phyloP scores from a whole-genome alignment of 2,888 invertebrate species.

The Nephrocerus scutellatus region DNA sequence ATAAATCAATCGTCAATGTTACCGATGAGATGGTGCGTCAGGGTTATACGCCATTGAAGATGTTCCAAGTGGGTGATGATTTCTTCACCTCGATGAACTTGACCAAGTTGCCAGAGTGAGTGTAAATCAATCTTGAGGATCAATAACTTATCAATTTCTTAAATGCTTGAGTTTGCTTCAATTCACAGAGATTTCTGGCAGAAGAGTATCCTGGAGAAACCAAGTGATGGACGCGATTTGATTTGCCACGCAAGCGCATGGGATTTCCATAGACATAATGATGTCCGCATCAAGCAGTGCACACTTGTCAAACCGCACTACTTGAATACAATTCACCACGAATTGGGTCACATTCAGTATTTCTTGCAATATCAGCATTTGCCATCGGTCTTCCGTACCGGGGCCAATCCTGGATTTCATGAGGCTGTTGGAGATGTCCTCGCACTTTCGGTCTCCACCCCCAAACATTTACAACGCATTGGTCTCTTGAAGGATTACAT shows the following conservation, averaged over 20 bases:
- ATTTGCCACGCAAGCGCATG: constrained; percentile 79
- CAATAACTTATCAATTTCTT: not conserved
- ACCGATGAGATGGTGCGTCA: constrained; percentile 64
- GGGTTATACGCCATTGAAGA: constrained; percentile 67
- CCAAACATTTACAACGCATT: constrained; percentile 61
- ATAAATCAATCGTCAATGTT: constrained; percentile 65
- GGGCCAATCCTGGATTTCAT: constrained; percentile 52
- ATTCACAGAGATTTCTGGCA: constrained; percentile 62
- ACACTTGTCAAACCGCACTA: constrained; percentile 50
- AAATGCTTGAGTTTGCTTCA: too few species aligned
- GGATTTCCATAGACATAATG: constrained; percentile 71
- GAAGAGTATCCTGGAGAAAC: constrained; percentile 70
- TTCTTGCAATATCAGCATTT: constrained; percentile 54
- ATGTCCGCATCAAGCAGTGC: constrained; percentile 63
- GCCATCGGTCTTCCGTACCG: constrained; percentile 52
- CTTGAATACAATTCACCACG: constrained; percentile 54
- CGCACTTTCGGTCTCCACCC: constrained; percentile 57
- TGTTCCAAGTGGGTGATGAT: constrained; percentile 74
- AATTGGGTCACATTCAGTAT: constrained; percentile 60
- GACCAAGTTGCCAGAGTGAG: constrained; percentile 59
- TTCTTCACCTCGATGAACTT: constrained; percentile 74
- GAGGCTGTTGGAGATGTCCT: constrained; percentile 64
- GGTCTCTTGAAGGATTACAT: constrained; percentile 53
- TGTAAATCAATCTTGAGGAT: not conserved
- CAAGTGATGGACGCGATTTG: constrained; percentile 58